Evolutionary conservation across 2,797 vertebrate species (phyloP).

Genomic region (Champsocephalus esox): DNA sequence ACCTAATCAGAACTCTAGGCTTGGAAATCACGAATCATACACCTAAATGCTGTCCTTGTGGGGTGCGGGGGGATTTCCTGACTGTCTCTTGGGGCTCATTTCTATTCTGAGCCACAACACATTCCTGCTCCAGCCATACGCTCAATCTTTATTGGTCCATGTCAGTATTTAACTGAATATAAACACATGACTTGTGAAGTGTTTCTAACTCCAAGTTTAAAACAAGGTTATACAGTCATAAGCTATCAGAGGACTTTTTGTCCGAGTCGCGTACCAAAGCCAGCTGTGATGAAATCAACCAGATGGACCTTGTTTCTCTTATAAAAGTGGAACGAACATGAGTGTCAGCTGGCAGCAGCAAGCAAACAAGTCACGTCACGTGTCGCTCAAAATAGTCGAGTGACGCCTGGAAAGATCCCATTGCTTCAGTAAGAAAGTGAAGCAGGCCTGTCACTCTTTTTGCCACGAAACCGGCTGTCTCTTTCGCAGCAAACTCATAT

Average conservation of each 20-base stretch:
- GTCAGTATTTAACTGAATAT: not conserved
- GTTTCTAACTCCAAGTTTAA: not conserved
- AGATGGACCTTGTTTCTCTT: conserved; percentile 59
- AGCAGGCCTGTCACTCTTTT: conserved; percentile 5
- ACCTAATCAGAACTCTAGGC: not conserved
- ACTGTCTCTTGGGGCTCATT: conserved; percentile 72
- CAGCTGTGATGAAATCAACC: conserved; percentile 49
- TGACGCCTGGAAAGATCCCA: conserved; percentile 33
- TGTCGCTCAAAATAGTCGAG: conserved; percentile 56
- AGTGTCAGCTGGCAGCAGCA: conserved; percentile 50
- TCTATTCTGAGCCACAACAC: conserved; percentile 79
- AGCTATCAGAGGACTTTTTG: not conserved
- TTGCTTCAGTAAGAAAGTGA: conserved; percentile 11
- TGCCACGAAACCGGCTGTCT: conserved; percentile 7
- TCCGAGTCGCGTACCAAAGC: conserved; percentile 18
- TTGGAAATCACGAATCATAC: conserved; percentile 23
- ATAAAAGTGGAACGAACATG: conserved; percentile 59
- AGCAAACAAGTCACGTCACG: conserved; percentile 49
- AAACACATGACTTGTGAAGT: conserved; percentile 7
- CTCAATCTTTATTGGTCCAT: conserved; percentile 22
- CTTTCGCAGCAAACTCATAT: not conserved
- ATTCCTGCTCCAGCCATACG: conserved; percentile 76
- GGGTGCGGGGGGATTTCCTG: conserved; percentile 76
- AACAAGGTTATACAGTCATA: conserved; percentile 5
- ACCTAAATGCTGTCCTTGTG: conserved; percentile 67